phyloP scores from a whole-genome alignment of 2,888 invertebrate species.

The Calliphora vomitoria region DNA sequence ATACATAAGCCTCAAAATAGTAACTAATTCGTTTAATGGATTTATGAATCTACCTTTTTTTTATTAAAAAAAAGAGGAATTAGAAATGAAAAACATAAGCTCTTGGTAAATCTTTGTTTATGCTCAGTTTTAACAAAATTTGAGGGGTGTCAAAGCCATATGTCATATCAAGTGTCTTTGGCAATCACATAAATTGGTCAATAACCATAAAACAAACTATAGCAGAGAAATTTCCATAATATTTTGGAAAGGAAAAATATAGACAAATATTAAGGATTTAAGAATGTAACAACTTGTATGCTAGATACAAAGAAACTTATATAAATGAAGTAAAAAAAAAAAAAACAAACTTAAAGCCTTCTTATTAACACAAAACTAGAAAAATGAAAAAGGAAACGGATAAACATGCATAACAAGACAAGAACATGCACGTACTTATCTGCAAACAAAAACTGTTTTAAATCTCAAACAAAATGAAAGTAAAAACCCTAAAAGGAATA shows the following conservation, averaged over 20 bases:
- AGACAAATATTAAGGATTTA: slow-evolving; percentile 7
- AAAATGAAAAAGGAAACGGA: slow-evolving; percentile 41
- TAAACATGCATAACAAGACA: slow-evolving; percentile 11
- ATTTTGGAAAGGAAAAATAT: background rate
- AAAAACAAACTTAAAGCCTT: background rate
- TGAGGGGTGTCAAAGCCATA: background rate
- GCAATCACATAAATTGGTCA: slow-evolving; percentile 45
- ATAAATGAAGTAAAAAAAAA: slow-evolving; percentile 28
- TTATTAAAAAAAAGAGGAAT: too few species aligned
- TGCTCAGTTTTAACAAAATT: background rate
- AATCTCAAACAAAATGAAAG: slow-evolving; percentile 31
- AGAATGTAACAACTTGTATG: slow-evolving; percentile 41
- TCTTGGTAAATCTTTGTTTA: too few species aligned
- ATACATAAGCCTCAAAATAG: too few species aligned
- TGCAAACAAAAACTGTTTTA: slow-evolving; percentile 5
- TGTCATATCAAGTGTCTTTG: slow-evolving; percentile 5
- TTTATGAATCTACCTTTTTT: too few species aligned
- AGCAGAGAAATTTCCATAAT: background rate
- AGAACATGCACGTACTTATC: slow-evolving; percentile 16
- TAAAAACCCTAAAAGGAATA: slow-evolving; percentile 2
- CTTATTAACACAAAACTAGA: slow-evolving; percentile 30
- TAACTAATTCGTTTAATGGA: too few species aligned
- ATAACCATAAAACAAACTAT: slow-evolving; percentile 35
- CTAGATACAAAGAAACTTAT: background rate
- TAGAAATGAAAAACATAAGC: too few species aligned